Percentiles rank a stretch among this genome's conserved stretches.
These are phyloP conservation scores for Diplazon laetatorius DNA, from an alignment of 2,888 invertebrate species.

Conservation along the genomic window DNA sequence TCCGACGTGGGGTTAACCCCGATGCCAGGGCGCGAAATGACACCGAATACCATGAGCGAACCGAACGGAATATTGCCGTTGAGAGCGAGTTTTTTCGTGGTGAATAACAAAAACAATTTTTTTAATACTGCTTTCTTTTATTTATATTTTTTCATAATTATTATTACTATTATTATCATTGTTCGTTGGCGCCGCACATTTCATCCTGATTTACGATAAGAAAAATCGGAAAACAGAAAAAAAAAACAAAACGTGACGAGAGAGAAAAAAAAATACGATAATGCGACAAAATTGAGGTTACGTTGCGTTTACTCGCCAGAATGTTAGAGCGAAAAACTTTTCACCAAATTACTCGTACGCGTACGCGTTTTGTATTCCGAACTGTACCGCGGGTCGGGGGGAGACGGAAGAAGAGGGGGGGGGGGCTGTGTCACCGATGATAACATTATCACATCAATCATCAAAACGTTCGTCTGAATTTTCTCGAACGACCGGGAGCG, in stretches of 20 bases:
- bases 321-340: neutral
- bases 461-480: neutral
- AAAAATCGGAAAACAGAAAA: conserved; percentile 19
- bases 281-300: conserved; percentile 3
- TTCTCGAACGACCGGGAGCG: conserved; percentile 4
- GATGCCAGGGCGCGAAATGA: neutral
- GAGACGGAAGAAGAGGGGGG: neutral
- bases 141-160: too few species aligned
- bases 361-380: neutral
- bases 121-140: neutral
- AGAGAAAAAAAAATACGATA: conserved; percentile 41
- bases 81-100: too few species aligned
- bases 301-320: too few species aligned
- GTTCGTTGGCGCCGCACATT: neutral
- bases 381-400: neutral
- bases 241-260: conserved; percentile 41
- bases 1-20: neutral
- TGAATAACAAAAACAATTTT: neutral
- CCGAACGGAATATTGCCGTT: neutral
- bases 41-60: neutral
- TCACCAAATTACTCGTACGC: neutral
- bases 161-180: too few species aligned
- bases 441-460: conserved; percentile 32
- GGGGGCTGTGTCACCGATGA: neutral
- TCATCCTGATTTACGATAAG: neutral